A percentile compares a stretch with the other conserved stretches of the same genome.
Evolutionary conservation across 2,797 vertebrate species (phyloP).

Genomic region (Philypnodon macrostomus): DNA sequence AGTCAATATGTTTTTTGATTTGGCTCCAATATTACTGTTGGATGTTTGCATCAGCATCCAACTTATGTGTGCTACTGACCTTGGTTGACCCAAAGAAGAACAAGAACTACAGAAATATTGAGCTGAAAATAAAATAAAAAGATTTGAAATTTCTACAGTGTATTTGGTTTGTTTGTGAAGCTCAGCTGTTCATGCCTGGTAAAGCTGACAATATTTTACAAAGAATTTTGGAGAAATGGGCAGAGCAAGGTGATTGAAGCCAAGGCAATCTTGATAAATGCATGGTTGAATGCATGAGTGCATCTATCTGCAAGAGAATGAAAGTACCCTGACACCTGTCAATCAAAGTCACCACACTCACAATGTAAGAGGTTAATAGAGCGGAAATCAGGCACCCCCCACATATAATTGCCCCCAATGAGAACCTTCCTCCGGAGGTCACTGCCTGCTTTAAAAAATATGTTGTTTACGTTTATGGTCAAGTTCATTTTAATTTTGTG

Average conservation of each 20-base stretch:
- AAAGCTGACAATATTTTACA: not conserved
- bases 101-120: not conserved
- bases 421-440: not conserved
- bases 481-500: not conserved
- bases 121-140: constrained; percentile 3
- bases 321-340: constrained; percentile 11
- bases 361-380: constrained; percentile 2
- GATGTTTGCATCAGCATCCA: not conserved
- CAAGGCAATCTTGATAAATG: not conserved
- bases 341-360: constrained; percentile 7
- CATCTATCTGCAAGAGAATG: not conserved
- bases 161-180: not conserved
- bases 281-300: constrained; percentile 2
- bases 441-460: not conserved
- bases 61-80: not conserved
- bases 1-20: not conserved
- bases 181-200: not conserved
- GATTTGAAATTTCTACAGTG: not conserved
- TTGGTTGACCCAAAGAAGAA: not conserved
- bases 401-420: constrained; percentile 2
- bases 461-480: not conserved
- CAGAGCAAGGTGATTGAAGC: constrained; percentile 1
- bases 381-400: constrained; percentile 1
- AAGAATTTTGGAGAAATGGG: not conserved
- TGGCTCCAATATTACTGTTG: not conserved